phyloP scores from a whole-genome alignment of 2,797 vertebrate species.

The Anguilla pacifica region DNA sequence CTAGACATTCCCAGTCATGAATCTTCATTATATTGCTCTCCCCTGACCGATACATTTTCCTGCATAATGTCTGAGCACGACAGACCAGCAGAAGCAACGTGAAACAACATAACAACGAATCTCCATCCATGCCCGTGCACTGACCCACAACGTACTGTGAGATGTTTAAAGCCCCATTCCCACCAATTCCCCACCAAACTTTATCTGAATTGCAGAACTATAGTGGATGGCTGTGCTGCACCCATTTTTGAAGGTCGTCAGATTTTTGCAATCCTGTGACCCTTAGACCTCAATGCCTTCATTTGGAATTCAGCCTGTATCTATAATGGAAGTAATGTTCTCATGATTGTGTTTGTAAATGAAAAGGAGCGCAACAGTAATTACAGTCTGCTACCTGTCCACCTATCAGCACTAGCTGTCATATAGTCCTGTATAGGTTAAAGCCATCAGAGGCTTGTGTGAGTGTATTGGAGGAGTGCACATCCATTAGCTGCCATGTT shows the following conservation, averaged over 20 bases:
- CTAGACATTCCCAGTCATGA: constrained; percentile 6
- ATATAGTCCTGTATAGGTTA: neutral
- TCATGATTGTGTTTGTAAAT: neutral
- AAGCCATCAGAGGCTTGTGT: neutral
- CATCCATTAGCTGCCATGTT: neutral
- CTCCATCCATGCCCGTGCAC: neutral
- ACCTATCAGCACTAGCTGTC: neutral
- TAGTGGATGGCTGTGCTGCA: neutral
- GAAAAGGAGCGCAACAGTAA: neutral
- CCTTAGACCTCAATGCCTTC: neutral
- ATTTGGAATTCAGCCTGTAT: neutral
- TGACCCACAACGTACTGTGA: neutral
- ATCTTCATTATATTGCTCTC: constrained; percentile 22
- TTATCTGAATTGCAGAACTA: neutral
- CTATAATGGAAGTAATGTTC: neutral
- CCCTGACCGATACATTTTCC: neutral
- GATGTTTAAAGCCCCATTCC: neutral
- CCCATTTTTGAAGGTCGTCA: neutral
- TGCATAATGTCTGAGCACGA: neutral
- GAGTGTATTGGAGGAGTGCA: neutral
- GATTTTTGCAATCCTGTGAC: neutral
- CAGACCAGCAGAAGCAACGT: constrained; percentile 1
- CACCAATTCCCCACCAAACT: neutral
- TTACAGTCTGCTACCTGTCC: neutral
- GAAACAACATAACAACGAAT: neutral